Evolutionary conservation across 2,888 invertebrate genomes (phyloP), one percentile per base, ranked within the genome.

Genomic region (Celastrina argiolus): DNA sequence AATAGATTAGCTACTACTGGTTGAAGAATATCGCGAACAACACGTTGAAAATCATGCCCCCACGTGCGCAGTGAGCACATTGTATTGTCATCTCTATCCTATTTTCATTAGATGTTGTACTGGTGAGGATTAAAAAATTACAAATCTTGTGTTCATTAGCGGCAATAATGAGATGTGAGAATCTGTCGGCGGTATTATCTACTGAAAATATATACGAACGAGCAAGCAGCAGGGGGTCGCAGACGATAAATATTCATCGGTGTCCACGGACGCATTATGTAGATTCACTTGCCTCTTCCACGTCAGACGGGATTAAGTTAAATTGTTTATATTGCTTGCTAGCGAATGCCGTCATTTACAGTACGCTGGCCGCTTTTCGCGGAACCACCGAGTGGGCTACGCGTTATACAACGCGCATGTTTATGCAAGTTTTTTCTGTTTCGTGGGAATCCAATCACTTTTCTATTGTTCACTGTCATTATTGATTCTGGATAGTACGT

Each of bases 201-300:
- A n/a, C 10, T 7, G 58, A 58, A 7, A 58, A 58, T 58, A 2
- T 45, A 45, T 45, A 56, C 26, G 39, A 61, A 39, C 36, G 39
- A 39, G 61, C 14, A 61, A 61, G 39, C 61, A 61, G 2, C 36
- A 18, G 36, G 61, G 61, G 41, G 63, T 59, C 59, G 59, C n/a
- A 26, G 63, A 42, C 63, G 63, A 63, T 63, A 63, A 41, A 63
- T 63, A 63, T 63, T 63, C 63, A 63, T 63, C 16, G 63, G n/a
- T 36, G 61, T 41, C 42, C 34, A 59, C 59, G 41, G 63, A 41
- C 63, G 28, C 42, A 42, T 45, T 63, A 63, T 45, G 63, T 42
- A 63, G 31, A 42, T 41, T 31, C 22, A 18, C 63, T 22, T 18
- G 51, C 42, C 63, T 41, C 63, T 39, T 39, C 63, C 34, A n/a